These are phyloP conservation scores for Leptinotarsa rubiginosa DNA, from an alignment of 2,888 invertebrate species.

Conservation along the genomic window DNA sequence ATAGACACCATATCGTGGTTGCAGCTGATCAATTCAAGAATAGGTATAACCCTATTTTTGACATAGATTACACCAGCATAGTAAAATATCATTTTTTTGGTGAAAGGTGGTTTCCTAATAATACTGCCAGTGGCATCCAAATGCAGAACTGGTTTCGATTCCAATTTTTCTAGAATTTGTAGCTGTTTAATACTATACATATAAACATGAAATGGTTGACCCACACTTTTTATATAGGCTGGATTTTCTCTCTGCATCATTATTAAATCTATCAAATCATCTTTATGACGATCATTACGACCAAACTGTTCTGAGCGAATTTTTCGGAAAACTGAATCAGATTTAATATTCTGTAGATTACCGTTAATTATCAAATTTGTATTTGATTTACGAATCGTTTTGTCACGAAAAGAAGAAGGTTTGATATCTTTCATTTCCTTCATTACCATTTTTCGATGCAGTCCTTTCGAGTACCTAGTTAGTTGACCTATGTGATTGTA, in stretches of 20 bases:
- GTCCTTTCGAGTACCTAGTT: slow-evolving; percentile 25
- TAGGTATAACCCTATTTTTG: slow-evolving; percentile 18
- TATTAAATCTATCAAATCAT: slow-evolving; percentile 24
- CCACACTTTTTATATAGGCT: slow-evolving; percentile 22
- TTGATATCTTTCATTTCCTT: slow-evolving; percentile 19
- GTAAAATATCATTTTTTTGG: background rate
- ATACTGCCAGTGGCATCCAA: slow-evolving; percentile 32
- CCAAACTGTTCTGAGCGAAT: slow-evolving; percentile 26
- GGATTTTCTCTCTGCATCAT: slow-evolving; percentile 24
- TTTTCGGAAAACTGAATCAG: slow-evolving; percentile 25
- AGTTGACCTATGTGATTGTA: slow-evolving; percentile 15
- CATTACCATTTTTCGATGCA: slow-evolving; percentile 24
- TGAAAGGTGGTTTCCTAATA: background rate
- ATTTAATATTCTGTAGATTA: slow-evolving; percentile 23
- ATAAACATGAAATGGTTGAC: slow-evolving; percentile 24
- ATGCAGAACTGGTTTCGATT: slow-evolving; percentile 17
- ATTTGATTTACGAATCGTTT: slow-evolving; percentile 6
- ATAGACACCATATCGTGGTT: slow-evolving; percentile 29
- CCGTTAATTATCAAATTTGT: background rate
- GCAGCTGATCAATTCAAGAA: slow-evolving; percentile 23
- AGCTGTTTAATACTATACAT: slow-evolving; percentile 26
- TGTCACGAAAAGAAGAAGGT: slow-evolving; percentile 23
- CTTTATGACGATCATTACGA: slow-evolving; percentile 20
- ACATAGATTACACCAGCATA: slow-evolving; percentile 30
- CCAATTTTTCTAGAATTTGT: slow-evolving; percentile 22